phyloP scores from a whole-genome alignment of 2,888 invertebrate species.

The Acleris cristana region DNA sequence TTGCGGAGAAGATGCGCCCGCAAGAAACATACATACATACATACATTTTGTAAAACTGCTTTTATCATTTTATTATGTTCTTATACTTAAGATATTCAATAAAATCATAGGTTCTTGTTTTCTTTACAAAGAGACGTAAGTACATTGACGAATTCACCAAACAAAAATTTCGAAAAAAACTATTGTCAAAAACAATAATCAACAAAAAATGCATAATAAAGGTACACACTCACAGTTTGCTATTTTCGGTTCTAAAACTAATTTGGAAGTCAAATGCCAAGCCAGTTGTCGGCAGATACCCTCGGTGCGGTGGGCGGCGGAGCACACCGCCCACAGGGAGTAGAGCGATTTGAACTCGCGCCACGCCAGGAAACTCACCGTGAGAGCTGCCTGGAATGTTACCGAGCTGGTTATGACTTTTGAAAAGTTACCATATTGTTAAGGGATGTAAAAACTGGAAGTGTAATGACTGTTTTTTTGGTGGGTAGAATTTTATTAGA shows the following conservation, averaged over 20 bases:
- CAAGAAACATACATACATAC: too few relatives aligned
- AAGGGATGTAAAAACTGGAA: not conserved
- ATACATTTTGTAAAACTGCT: too few relatives aligned
- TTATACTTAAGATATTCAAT: too few relatives aligned
- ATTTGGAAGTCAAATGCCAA: slow-evolving; percentile 48
- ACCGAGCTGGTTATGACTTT: too few relatives aligned
- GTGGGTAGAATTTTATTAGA: too few relatives aligned
- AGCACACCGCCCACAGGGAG: slow-evolving; percentile 56
- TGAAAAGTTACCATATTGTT: not conserved
- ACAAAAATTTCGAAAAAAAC: too few relatives aligned
- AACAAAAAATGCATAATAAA: not conserved
- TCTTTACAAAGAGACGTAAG: too few relatives aligned
- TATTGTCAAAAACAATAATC: not conserved
- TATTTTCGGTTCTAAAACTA: slow-evolving; percentile 47
- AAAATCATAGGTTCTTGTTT: too few relatives aligned
- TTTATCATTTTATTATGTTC: too few relatives aligned
- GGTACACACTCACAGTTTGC: slow-evolving; percentile 5
- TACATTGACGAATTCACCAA: too few relatives aligned
- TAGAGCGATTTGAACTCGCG: slow-evolving; percentile 58
- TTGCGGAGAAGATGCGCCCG: too few relatives aligned
- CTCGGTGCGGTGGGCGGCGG: slow-evolving; percentile 49
- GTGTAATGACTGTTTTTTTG: too few relatives aligned
- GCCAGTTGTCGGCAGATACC: slow-evolving; percentile 49
- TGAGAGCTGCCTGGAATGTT: slow-evolving; percentile 45
- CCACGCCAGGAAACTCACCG: slow-evolving; percentile 53